A percentile compares a stretch with the other conserved stretches of the same genome.
These are phyloP conservation scores for Eucriotettix oculatus DNA, from an alignment of 2,888 invertebrate genomes.

Conservation along the genomic window DNA sequence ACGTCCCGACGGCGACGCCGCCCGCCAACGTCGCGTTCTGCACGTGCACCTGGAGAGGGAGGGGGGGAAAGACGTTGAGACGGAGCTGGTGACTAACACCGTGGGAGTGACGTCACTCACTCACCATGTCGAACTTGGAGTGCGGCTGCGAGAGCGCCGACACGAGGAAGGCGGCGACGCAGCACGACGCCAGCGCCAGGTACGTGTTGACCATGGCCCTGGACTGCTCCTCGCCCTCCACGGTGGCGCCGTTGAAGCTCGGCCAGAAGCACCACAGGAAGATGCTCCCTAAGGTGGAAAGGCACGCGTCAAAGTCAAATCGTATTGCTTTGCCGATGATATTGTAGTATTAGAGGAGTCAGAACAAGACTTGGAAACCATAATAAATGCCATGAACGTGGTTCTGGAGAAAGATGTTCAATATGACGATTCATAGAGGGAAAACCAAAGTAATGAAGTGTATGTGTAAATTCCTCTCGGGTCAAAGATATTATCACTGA, in stretches of 20 bases:
- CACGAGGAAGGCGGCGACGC: conserved; percentile 67
- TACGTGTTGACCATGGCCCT: conserved; percentile 90
- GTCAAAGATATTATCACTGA: too few relatives aligned
- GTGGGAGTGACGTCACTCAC: neutral
- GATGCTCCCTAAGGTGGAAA: conserved; percentile 66
- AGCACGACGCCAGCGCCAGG: conserved; percentile 64
- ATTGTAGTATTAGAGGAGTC: too few relatives aligned
- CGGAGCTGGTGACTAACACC: neutral
- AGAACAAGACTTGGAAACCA: too few relatives aligned
- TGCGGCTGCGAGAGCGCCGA: conserved; percentile 59
- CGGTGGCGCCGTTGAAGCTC: conserved; percentile 77
- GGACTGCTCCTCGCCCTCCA: conserved; percentile 52
- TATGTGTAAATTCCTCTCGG: too few relatives aligned
- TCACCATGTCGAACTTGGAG: conserved; percentile 67
- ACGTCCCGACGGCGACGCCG: conserved; percentile 79
- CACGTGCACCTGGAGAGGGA: conserved; percentile 45
- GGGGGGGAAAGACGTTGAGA: neutral
- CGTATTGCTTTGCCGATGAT: too few relatives aligned
- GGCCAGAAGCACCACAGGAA: conserved; percentile 98
- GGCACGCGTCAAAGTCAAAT: too few relatives aligned
- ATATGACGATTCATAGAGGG: too few relatives aligned
- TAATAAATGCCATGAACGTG: too few relatives aligned
- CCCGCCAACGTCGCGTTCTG: conserved; percentile 90
- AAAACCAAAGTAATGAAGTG: too few relatives aligned
- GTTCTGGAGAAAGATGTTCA: too few relatives aligned